Evolutionary conservation across 2,797 vertebrate species (phyloP).

Genomic region (Momotus momota): DNA sequence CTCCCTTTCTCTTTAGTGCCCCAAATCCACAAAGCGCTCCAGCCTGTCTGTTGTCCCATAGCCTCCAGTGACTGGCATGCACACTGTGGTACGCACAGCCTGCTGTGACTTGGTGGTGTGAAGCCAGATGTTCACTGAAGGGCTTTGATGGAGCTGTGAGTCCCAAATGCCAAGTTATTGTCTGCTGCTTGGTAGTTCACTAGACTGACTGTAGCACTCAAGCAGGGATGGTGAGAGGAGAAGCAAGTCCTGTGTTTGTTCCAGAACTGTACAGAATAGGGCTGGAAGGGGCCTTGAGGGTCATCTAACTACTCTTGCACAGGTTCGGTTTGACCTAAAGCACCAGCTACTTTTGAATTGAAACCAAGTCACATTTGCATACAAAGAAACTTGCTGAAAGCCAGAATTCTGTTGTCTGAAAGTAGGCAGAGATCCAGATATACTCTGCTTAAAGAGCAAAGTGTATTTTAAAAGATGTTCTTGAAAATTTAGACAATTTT

Average conservation of each 20-base stretch:
- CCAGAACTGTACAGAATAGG: background rate
- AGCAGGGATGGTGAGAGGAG: background rate
- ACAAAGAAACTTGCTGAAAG: background rate
- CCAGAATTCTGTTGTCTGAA: background rate
- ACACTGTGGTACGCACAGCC: fast-evolving
- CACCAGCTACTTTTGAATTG: background rate
- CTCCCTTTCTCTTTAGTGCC: background rate
- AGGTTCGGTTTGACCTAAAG: background rate
- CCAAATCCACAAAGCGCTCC: background rate
- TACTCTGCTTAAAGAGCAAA: background rate
- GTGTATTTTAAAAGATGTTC: conserved; percentile 14
- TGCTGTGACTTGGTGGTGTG: background rate
- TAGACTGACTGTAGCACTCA: background rate
- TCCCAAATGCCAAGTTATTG: background rate
- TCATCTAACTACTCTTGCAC: background rate
- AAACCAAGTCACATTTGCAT: background rate
- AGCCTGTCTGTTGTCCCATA: background rate
- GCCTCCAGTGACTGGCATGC: background rate
- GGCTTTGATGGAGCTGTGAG: background rate
- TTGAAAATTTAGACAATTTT: conserved; percentile 17
- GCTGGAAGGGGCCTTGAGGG: background rate
- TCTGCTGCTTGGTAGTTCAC: background rate
- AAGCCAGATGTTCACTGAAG: background rate
- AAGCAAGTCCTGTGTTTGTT: background rate
- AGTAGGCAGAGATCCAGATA: background rate